Percentiles rank a stretch among this genome's conserved stretches.
Conservation (phyloP, 2,797 vertebrate species). For the Rhinophrynus dorsalis region DNA sequence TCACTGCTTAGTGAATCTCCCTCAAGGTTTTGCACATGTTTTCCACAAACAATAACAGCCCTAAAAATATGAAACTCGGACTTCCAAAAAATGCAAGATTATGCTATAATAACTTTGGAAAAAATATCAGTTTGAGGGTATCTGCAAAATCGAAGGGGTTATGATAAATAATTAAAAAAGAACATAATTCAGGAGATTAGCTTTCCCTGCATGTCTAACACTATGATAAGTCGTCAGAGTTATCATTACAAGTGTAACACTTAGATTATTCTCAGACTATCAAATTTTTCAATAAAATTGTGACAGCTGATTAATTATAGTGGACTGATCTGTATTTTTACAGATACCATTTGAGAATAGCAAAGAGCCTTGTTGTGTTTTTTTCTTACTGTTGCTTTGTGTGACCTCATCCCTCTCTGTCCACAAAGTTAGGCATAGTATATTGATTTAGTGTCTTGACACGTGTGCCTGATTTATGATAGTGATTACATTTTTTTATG, state of each 20-base stretch:
- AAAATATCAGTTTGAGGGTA: too few species aligned
- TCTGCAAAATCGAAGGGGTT: too few species aligned
- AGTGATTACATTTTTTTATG: slow-evolving; percentile 47
- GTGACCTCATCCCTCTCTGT: slow-evolving; percentile 37
- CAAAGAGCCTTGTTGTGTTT: slow-evolving; percentile 9
- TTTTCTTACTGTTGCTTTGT: slow-evolving; percentile 13
- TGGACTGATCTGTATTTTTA: slow-evolving; percentile 11
- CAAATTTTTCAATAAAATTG: neutral
- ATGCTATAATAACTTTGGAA: too few species aligned
- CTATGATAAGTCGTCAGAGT: neutral
- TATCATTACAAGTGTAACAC: slow-evolving; percentile 14
- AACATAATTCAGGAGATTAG: too few species aligned
- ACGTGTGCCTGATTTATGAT: slow-evolving; percentile 42
- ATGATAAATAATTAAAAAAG: too few species aligned
- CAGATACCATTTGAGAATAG: slow-evolving; percentile 25
- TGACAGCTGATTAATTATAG: slow-evolving; percentile 16
- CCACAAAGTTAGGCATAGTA: slow-evolving; percentile 32
- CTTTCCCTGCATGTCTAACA: neutral
- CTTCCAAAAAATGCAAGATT: too few species aligned
- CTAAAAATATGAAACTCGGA: too few species aligned
- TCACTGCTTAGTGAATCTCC: too few species aligned
- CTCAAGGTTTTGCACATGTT: too few species aligned
- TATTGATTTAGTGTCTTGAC: slow-evolving; percentile 49
- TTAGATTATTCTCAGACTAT: neutral
- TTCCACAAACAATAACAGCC: too few species aligned